Evolutionary conservation across 2,888 invertebrate genomes (phyloP), one percentile per base, ranked within the genome.

Genomic region (Sipha maydis): DNA sequence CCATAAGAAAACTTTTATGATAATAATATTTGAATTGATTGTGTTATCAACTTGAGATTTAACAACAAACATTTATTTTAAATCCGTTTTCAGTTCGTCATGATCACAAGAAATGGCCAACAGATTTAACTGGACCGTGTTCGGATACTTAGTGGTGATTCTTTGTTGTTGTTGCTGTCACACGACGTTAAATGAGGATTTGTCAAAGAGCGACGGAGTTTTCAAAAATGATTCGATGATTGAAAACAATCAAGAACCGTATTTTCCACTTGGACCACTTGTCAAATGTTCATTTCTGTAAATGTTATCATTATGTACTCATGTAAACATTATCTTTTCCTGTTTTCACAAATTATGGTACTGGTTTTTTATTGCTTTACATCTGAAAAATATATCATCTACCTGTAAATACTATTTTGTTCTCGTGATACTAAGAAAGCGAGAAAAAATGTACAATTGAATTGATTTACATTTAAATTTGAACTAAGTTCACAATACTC

Each of bases 201-300:
- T 56, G 25, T 82, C 82, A 0, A 88, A 82, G 75, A 82, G 25
- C 0, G 88, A 88, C 2, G 38, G 31, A 38, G 48, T 25, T 19
- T 69, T 34, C 1, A 88, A 88, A 82, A 88, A 88, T 28, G 88
- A 88, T 31, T 75, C 86, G 5, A 48, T 56, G 21, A 19, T 77
- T 17, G 90, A 88, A 21, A 73, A 80, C 25, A 85, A 89, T 71
- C 28, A 84, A 4, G 85, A 89, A 28, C 61, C 61, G 1, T 95
- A 95, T 91, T 92, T 94, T 90, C 95, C 95, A 1, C 92, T 94
- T 34, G 94, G 95, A 3, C 95, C 96, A 11, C 92, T 95, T 56
- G 95, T 96, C 11, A 94, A 94, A 91, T 97, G 97, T 91, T 95
- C 93, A 89, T 96, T 95, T 92, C 92, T 97, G 91, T 95, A 95